A percentile compares a stretch with the other conserved stretches of the same genome.
Evolutionary conservation across 1,140 invertebrate species (phyloP).

Genomic region (Drosophila varians): DNA sequence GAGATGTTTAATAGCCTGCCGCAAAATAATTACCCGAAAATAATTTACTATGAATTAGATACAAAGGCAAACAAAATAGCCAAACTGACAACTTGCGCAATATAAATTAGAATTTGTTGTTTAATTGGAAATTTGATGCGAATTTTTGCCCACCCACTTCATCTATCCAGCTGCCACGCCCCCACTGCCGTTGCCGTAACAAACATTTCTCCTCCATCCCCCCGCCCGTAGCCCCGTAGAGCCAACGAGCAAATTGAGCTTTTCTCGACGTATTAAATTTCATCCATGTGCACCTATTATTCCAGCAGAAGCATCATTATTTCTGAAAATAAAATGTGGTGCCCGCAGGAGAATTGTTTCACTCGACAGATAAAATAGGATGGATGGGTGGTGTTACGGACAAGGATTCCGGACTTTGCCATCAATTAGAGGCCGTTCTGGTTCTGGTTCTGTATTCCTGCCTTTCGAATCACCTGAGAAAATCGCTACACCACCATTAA

Average conservation of each 20-base stretch:
- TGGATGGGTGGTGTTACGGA: too few relatives aligned
- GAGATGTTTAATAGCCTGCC: constrained; percentile 50
- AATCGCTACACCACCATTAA: neutral
- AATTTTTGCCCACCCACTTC: constrained; percentile 18
- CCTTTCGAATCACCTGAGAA: too few relatives aligned
- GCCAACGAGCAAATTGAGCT: constrained; percentile 63
- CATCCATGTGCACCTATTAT: constrained; percentile 74
- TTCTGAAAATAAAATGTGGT: constrained; percentile 63
- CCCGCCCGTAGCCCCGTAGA: too few relatives aligned
- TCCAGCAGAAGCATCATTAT: constrained; percentile 64
- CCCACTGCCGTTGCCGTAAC: neutral
- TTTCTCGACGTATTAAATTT: constrained; percentile 73
- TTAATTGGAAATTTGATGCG: constrained; percentile 80
- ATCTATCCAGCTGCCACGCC: neutral
- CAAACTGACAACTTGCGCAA: constrained; percentile 32
- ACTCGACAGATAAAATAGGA: neutral
- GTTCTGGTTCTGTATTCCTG: neutral
- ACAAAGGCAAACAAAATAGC: constrained; percentile 34
- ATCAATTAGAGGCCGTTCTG: constrained; percentile 25
- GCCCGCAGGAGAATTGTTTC: neutral
- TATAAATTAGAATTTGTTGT: constrained; percentile 76
- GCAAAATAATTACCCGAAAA: constrained; percentile 68
- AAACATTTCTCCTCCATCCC: neutral
- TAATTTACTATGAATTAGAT: constrained; percentile 64
- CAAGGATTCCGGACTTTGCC: constrained; percentile 6